A percentile compares a stretch with the other conserved stretches of the same genome.
Conservation (phyloP, 2,113 vertebrate species). For the Martes martes region DNA sequence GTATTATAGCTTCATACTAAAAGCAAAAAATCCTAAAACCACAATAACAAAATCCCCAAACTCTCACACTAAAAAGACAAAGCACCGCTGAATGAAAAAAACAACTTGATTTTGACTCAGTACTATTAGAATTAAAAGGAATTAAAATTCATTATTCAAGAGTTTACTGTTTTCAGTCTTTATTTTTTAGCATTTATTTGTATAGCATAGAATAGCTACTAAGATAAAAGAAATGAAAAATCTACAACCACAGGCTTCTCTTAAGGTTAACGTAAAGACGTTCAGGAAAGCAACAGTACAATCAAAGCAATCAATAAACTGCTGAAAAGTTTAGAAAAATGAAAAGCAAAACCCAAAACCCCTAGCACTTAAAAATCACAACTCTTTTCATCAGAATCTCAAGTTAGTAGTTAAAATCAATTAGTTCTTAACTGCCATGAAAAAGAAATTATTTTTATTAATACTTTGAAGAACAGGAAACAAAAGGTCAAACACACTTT, state of each 20-base stretch:
- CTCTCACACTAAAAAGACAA: neutral
- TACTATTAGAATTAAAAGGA: neutral
- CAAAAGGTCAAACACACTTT: neutral
- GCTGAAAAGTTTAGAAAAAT: neutral
- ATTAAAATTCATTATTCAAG: neutral
- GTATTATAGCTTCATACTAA: neutral
- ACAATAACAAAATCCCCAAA: neutral
- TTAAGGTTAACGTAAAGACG: neutral
- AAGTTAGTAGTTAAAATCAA: slow-evolving; percentile 12
- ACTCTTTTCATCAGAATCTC: neutral
- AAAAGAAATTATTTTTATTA: slow-evolving; percentile 2
- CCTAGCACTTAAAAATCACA: neutral
- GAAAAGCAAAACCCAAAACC: neutral
- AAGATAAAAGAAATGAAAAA: neutral
- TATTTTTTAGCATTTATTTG: neutral
- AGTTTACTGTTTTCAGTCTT: neutral
- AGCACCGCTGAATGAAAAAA: neutral
- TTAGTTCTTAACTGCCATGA: neutral
- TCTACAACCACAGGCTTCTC: neutral
- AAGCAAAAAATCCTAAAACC: neutral
- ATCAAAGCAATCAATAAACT: neutral
- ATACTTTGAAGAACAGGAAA: neutral
- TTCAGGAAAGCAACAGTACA: neutral
- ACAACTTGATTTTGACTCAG: neutral
- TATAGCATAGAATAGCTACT: neutral